phyloP scores from a whole-genome alignment of 2,113 vertebrate species.

The Grammomys surdaster region DNA sequence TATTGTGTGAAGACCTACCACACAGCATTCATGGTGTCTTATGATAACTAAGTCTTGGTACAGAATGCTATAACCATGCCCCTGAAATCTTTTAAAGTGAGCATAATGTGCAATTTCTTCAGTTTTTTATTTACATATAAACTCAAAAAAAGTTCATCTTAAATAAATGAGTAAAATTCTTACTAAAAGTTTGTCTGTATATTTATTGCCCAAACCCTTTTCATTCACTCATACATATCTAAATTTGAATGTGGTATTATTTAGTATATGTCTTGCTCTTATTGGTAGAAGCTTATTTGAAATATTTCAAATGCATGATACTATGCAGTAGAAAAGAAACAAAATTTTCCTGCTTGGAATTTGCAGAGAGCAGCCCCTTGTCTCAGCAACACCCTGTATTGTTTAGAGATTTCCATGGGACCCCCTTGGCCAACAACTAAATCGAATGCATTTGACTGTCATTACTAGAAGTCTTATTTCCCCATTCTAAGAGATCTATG shows the following conservation, averaged over 20 bases:
- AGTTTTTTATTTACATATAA: conserved; percentile 30
- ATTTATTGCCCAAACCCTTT: background rate
- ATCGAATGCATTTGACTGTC: background rate
- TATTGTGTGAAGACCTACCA: background rate
- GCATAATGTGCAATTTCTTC: conserved; percentile 4
- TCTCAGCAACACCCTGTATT: background rate
- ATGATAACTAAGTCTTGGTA: conserved; percentile 31
- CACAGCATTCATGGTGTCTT: background rate
- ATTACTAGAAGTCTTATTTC: background rate
- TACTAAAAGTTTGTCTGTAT: background rate
- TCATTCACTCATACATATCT: background rate
- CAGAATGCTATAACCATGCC: background rate
- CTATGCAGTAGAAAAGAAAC: background rate
- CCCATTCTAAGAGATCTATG: background rate
- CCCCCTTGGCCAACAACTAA: background rate
- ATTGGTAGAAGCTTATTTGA: background rate
- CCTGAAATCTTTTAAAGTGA: conserved; percentile 17
- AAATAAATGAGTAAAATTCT: conserved; percentile 40
- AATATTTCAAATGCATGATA: conserved; percentile 30
- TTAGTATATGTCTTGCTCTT: conserved; percentile 9
- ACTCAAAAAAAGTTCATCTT: conserved; percentile 25
- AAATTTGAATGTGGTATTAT: background rate
- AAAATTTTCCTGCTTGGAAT: conserved; percentile 6
- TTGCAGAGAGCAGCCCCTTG: background rate
- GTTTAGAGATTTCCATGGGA: background rate